Conservation (phyloP, 2,888 invertebrate species). For the Zootermopsis nevadensis region DNA sequence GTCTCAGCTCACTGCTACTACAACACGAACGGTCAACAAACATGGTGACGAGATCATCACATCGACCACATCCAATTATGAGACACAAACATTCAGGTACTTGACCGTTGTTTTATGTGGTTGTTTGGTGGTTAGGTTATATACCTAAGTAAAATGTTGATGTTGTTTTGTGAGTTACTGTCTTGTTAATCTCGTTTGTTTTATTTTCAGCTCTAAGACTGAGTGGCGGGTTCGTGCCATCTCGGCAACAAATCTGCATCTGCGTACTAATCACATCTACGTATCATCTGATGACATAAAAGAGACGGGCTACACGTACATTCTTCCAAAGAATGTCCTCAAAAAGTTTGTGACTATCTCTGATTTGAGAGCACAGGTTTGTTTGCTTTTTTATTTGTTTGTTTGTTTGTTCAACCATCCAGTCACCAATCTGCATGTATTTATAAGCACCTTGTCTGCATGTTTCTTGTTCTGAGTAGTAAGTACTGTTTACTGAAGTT, state of each 20-base stretch:
- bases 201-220: conserved; percentile 85
- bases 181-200: background rate
- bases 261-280: conserved; percentile 98
- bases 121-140: no score
- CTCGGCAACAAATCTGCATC: conserved; percentile 95
- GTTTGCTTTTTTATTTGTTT: conserved; percentile 52
- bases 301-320: conserved; percentile 98
- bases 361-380: conserved; percentile 93
- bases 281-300: conserved; percentile 99
- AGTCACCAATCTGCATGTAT: background rate
- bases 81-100: conserved; percentile 89
- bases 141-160: no score
- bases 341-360: conserved; percentile 99
- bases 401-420: background rate
- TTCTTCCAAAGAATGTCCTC: conserved; percentile 93
- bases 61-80: conserved; percentile 98
- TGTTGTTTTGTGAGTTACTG: no score
- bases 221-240: conserved; percentile 99
- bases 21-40: conserved; percentile 98
- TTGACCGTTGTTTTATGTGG: background rate
- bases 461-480: no score
- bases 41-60: conserved; percentile 99
- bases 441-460: no score
- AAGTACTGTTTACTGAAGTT: no score
- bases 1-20: conserved; percentile 97